Base-by-base conservation (phyloP, 2,113 vertebrate species). In the Mesoclemmys tuberculata region DNA sequence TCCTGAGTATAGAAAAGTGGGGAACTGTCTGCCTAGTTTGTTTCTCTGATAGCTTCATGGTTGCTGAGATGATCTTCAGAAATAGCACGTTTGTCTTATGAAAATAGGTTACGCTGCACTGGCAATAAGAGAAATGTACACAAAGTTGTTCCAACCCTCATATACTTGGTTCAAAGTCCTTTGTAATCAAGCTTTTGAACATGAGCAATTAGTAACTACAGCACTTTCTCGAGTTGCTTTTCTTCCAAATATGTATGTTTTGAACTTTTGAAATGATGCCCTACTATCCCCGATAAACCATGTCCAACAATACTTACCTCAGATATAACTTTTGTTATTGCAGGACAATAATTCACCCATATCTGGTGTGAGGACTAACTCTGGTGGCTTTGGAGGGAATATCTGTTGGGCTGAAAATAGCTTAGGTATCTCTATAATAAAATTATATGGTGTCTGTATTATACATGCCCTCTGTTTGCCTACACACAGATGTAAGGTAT, bases 171-270 rank as follows among this genome's bases (percentile, higher is more conserved):
- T 85, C 79, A 90, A 86, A 92, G 85, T 74, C 83, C 75, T 41
- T 78, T 54, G 52, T 78, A 88, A 68, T 85, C 21, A 51, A 54
- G 16, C 35, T 2, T 90, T 48, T 82, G 46, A 49, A 1, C 55
- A 22, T 77, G 21, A 93, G 61, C 81, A 90, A 89, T 93, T 81
- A 75, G 75, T 93, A 96, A 93, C 14, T 31, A 44, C 82, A 22
- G 54, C 7, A 4, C 68, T 91, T 93, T 49, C 75, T 89, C 89
- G 88, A 77, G 82, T 44, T 92, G 78, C 82, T 83, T 82, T 77
- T 29, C 88, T 55, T 91, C 83, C 83, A 94, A 91, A 91, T 4
- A 52, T 2, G 14, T 10, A 44, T 80, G 71, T 54, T 75, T 54
- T 88, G 93, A 82, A 54, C 75, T 84, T 68, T n/a, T n/a, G 61